These are phyloP conservation scores for Oryzias woworae DNA, from an alignment of 2,113 vertebrate genomes.

Conservation along the genomic window DNA sequence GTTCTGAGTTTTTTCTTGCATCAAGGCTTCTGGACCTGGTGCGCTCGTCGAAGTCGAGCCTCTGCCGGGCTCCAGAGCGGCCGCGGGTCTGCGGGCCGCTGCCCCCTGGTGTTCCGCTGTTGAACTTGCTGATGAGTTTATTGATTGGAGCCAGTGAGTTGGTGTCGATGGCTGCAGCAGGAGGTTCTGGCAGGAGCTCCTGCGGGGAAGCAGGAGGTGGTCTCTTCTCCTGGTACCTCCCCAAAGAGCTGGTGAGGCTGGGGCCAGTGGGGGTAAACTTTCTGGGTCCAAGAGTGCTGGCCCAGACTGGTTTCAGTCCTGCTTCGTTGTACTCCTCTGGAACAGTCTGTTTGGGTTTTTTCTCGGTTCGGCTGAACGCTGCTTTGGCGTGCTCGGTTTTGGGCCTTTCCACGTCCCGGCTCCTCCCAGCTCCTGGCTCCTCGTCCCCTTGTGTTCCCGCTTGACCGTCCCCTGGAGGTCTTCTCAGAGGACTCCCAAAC, in stretches of 20 bases:
- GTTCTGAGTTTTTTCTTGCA: slow-evolving; percentile 41
- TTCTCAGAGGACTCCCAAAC: slow-evolving; percentile 70
- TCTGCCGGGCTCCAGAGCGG: slow-evolving; percentile 63
- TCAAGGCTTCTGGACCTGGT: slow-evolving; percentile 86
- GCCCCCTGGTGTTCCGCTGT: slow-evolving; percentile 56
- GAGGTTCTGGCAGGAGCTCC: slow-evolving; percentile 38
- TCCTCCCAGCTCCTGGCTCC: slow-evolving; percentile 5
- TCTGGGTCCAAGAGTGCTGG: slow-evolving; percentile 30
- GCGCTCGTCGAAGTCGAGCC: slow-evolving; percentile 72
- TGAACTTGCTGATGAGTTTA: slow-evolving; percentile 89
- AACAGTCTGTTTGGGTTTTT: slow-evolving; percentile 13
- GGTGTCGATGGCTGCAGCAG: slow-evolving; percentile 77
- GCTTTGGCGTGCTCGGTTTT: slow-evolving; percentile 41
- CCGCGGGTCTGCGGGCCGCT: slow-evolving; percentile 68
- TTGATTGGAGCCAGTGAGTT: slow-evolving; percentile 88
- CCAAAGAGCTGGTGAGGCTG: slow-evolving; percentile 32
- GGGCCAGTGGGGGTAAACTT: slow-evolving; percentile 22
- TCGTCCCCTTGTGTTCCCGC: slow-evolving; percentile 65
- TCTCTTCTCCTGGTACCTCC: slow-evolving; percentile 1
- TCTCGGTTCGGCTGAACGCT: slow-evolving; percentile 10
- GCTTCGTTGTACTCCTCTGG: slow-evolving; percentile 65
- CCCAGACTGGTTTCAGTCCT: slow-evolving; percentile 64
- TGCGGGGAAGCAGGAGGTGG: neutral
- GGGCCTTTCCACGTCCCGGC: slow-evolving; percentile 30
- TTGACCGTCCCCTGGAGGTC: slow-evolving; percentile 79